Percentiles rank a stretch among this genome's conserved stretches.
These are phyloP conservation scores for Cossypha caffra DNA, from an alignment of 2,797 vertebrate species.

Conservation along the genomic window DNA sequence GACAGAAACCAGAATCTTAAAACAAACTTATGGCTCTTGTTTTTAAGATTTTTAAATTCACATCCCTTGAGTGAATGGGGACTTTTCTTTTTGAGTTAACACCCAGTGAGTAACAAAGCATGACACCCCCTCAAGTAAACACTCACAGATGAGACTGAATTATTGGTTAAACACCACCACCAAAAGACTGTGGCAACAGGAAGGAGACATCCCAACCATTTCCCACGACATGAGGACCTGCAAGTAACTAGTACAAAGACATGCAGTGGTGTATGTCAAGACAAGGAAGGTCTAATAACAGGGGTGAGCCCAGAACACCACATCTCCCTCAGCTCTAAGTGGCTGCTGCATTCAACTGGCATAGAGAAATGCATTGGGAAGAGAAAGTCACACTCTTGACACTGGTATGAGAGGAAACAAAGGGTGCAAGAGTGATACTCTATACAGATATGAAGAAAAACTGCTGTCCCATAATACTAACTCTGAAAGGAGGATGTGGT, in stretches of 20 bases:
- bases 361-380: fast-evolving
- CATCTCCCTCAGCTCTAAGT: not conserved
- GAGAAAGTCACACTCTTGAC: not conserved
- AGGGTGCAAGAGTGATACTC: not conserved
- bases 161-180: not conserved
- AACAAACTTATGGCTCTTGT: not conserved
- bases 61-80: fast-evolving
- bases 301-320: not conserved
- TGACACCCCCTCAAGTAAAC: not conserved
- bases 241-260: not conserved
- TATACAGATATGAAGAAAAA: not conserved
- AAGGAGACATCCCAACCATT: fast-evolving
- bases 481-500: not conserved
- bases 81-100: not conserved
- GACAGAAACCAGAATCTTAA: not conserved
- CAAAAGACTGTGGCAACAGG: not conserved
- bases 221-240: not conserved
- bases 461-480: not conserved
- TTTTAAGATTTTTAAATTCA: not conserved
- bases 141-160: not conserved
- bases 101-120: not conserved
- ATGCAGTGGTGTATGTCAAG: fast-evolving
- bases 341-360: not conserved
- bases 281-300: not conserved
- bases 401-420: not conserved